Evolutionary conservation across 2,113 vertebrate genomes (phyloP).

Genomic region (Gopherus flavomarginatus): DNA sequence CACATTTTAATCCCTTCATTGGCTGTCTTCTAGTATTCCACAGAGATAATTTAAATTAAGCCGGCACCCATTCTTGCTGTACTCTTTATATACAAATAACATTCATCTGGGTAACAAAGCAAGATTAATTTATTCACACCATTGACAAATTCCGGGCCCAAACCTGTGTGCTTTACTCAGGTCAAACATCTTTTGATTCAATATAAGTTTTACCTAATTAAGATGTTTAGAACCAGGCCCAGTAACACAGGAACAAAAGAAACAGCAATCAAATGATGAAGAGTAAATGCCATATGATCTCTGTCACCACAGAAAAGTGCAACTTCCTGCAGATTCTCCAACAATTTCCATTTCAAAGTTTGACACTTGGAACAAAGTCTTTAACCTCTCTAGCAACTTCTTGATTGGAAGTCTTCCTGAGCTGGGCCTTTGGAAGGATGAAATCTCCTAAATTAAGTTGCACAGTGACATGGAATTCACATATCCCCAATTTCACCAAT

Average conservation of each 20-base stretch:
- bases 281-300: neutral
- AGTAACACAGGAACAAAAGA: neutral
- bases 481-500: neutral
- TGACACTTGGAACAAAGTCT: slow-evolving; percentile 3
- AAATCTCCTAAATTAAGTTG: neutral
- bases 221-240: neutral
- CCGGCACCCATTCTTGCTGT: neutral
- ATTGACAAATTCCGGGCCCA: neutral
- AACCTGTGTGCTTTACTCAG: neutral
- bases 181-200: neutral
- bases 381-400: slow-evolving; percentile 16
- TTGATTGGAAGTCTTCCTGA: neutral
- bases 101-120: neutral
- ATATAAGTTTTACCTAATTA: neutral
- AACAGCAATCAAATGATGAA: neutral
- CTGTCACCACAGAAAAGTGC: neutral
- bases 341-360: slow-evolving; percentile 15
- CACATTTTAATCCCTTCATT: neutral
- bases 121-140: neutral
- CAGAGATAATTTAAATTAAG: neutral
- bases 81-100: neutral
- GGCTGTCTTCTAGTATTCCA: neutral
- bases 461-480: neutral
- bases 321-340: neutral
- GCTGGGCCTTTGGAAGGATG: neutral